Conservation (phyloP, 2,888 invertebrate species). For the Leucoptera coffeella region DNA sequence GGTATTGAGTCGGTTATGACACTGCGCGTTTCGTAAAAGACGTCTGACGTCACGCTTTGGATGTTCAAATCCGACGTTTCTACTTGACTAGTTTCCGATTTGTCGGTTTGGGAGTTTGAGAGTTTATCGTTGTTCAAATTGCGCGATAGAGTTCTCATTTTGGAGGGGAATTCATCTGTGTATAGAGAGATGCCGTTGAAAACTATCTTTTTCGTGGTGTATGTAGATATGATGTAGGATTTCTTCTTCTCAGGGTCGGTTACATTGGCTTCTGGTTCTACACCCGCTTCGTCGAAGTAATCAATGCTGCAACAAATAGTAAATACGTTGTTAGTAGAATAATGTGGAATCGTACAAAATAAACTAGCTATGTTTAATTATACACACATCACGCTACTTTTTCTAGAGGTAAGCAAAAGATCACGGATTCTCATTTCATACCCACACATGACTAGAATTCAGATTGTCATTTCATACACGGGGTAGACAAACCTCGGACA, state of each 20-base stretch:
- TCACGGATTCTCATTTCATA: no score
- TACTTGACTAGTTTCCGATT: slow-evolving; percentile 31
- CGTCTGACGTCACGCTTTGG: slow-evolving; percentile 30
- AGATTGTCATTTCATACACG: no score
- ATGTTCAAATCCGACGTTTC: slow-evolving; percentile 28
- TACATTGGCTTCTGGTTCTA: slow-evolving; percentile 53
- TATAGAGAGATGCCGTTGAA: slow-evolving; percentile 75
- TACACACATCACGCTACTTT: no score
- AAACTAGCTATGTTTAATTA: no score
- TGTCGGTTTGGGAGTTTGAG: slow-evolving; percentile 34
- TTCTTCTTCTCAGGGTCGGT: slow-evolving; percentile 54
- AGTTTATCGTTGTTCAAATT: slow-evolving; percentile 51
- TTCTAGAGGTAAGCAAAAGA: no score
- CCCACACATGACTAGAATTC: no score
- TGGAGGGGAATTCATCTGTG: slow-evolving; percentile 73
- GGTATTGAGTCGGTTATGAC: slow-evolving; percentile 33
- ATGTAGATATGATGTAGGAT: slow-evolving; percentile 67
- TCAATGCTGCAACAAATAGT: slow-evolving; percentile 59
- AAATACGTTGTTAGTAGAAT: no score
- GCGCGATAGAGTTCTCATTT: slow-evolving; percentile 53
- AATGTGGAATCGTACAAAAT: no score
- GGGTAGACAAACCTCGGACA: no score
- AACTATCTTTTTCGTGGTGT: slow-evolving; percentile 75
- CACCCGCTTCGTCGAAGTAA: slow-evolving; percentile 82
- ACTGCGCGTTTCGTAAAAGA: slow-evolving; percentile 39